Evolutionary conservation across 2,797 vertebrate genomes (phyloP).

Genomic region (Paguma larvata): DNA sequence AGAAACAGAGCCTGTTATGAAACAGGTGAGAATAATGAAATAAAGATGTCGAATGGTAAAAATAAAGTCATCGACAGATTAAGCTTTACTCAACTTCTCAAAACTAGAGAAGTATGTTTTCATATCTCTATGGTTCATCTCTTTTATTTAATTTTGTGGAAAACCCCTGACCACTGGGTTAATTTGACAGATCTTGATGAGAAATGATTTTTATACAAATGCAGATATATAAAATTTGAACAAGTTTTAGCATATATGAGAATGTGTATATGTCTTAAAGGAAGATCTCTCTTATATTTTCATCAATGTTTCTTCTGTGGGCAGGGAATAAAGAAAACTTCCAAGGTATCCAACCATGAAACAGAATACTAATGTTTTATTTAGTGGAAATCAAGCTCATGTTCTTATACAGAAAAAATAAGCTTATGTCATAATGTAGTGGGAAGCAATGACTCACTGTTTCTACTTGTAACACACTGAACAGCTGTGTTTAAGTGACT

Average conservation of each 20-base stretch:
- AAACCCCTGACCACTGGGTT: neutral
- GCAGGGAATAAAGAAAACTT: neutral
- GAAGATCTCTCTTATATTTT: conserved; percentile 30
- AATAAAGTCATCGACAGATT: neutral
- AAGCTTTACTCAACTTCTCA: conserved; percentile 28
- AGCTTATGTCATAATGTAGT: conserved; percentile 36
- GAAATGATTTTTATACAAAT: conserved; percentile 36
- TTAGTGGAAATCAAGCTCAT: conserved; percentile 57
- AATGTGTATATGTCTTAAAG: conserved; percentile 1
- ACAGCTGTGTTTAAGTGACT: conserved; percentile 78
- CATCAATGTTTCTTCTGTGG: neutral
- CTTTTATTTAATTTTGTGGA: neutral
- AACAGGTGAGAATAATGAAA: conserved; percentile 30
- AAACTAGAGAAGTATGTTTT: conserved; percentile 48
- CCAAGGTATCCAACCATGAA: neutral
- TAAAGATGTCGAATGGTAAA: neutral
- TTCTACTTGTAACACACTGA: conserved; percentile 63
- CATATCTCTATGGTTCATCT: neutral
- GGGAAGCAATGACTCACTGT: conserved; percentile 70
- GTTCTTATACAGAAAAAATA: conserved; percentile 62
- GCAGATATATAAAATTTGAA: neutral
- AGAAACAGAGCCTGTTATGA: neutral
- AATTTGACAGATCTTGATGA: neutral
- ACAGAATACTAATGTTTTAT: conserved; percentile 41
- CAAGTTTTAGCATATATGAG: neutral